Base-by-base conservation (phyloP, 2,888 invertebrate genomes). In the Macrosoma leucophasiata region DNA sequence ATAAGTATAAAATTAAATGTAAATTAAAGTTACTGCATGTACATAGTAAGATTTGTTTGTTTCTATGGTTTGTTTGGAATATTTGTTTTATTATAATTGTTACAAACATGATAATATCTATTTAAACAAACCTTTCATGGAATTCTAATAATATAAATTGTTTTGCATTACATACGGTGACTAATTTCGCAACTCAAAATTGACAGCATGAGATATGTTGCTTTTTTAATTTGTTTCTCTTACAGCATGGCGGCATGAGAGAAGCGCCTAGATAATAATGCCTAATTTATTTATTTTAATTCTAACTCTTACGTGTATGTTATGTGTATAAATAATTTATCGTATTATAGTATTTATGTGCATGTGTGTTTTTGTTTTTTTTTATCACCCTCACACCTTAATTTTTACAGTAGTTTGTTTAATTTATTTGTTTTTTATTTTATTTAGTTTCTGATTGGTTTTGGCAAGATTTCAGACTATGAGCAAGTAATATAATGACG, bases 241-340 rank as follows among this genome's bases (percentile, higher is more conserved):
- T 77, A 51, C 82, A 82, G 82, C 81, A 77, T 76, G 77, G 75
- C 74, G 69, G 71, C 73, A 73, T 73, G 77, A 77, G 39, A 62
- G 56, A 62, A 64, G 67, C 73, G 68, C 72, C 55, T 78, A 61
- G n/a, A n/a, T n/a, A 63, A 53, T 58, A 60, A 50, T 55, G 49
- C 58, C 61, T 62, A 58, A 55, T 37, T 32, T 46, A 39, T 37
- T 58, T 60, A 44, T 39, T 33, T 41, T 42, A n/a, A n/a, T 27
- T 50, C 58, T 67, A 71, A 67, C 58, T 53, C 26, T 53, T 33
- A 58, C 19, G 36, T 36, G 36, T 27, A 17, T 36, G 65, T 40
- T 54, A 49, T 69, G 62, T 68, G 62, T 68, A 62, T 53, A 36
- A 52, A 48, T 31, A 23, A 36, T 31, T 31, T 41, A 58, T 56